These are phyloP conservation scores for Dendrocincla tyrannina DNA, from an alignment of 2,797 vertebrate species.

Conservation along the genomic window DNA sequence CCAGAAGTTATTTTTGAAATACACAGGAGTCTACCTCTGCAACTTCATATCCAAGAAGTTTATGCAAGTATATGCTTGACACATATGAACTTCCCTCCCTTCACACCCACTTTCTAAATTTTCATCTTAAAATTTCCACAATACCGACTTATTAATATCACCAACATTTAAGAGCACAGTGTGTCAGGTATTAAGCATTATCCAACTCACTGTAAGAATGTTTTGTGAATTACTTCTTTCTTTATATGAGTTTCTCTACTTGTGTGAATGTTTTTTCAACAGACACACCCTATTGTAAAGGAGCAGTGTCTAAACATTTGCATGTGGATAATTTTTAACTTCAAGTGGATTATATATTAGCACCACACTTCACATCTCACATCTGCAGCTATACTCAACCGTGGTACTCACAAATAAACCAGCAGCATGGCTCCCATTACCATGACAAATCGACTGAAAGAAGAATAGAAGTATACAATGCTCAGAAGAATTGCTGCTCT, in stretches of 20 bases:
- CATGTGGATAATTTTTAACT: background rate
- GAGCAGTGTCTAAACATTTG: background rate
- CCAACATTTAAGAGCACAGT: background rate
- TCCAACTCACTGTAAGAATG: background rate
- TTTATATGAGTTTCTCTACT: background rate
- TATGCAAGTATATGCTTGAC: background rate
- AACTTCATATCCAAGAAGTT: background rate
- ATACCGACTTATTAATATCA: background rate
- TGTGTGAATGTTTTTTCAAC: background rate
- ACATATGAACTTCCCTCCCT: background rate
- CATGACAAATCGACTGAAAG: conserved; percentile 95
- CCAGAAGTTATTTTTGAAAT: background rate
- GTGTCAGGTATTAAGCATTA: background rate
- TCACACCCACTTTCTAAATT: rapidly evolving
- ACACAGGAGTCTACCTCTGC: background rate
- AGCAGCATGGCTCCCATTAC: conserved; percentile 95
- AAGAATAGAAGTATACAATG: conserved; percentile 97
- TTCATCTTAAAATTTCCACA: background rate
- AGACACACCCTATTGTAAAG: background rate
- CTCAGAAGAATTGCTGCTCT: conserved; percentile 90
- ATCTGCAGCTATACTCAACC: background rate
- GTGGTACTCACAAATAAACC: conserved; percentile 90
- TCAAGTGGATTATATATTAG: background rate
- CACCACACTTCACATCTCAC: background rate
- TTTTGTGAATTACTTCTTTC: background rate